Percentiles rank a stretch among this genome's conserved stretches.
phyloP scores from a whole-genome alignment of 2,888 invertebrate species.

The Tetragonula carbonaria region DNA sequence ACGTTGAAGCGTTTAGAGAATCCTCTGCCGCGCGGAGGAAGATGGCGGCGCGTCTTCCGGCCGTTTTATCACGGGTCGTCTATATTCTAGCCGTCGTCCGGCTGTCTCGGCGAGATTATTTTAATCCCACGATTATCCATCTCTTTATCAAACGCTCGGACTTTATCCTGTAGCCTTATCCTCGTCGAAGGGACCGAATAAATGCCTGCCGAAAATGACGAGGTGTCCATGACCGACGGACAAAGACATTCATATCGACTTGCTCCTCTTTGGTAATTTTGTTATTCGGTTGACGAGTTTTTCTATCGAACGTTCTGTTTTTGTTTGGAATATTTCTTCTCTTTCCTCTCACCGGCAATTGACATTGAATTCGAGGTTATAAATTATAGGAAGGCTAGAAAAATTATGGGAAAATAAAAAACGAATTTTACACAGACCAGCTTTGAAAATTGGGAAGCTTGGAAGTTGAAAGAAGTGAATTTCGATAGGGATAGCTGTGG shows the following conservation, averaged over 20 bases:
- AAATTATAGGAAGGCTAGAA: too few relatives aligned
- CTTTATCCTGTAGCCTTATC: slow-evolving; percentile 50
- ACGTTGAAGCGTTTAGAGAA: not conserved
- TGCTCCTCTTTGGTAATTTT: not conserved
- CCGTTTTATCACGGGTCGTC: slow-evolving; percentile 10
- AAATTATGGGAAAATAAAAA: too few relatives aligned
- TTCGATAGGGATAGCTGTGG: too few relatives aligned
- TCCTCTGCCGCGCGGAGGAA: not conserved
- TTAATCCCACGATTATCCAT: slow-evolving; percentile 72
- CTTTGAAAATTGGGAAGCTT: too few relatives aligned
- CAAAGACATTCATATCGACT: slow-evolving; percentile 7
- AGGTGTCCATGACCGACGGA: slow-evolving; percentile 20
- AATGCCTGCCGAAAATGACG: slow-evolving; percentile 51
- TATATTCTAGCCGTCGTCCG: slow-evolving; percentile 54
- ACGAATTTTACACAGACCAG: too few relatives aligned
- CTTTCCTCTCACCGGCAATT: too few relatives aligned
- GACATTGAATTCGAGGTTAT: too few relatives aligned
- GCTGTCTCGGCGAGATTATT: slow-evolving; percentile 71
- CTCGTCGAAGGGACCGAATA: slow-evolving; percentile 36
- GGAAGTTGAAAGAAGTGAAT: too few relatives aligned
- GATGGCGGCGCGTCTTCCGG: not conserved
- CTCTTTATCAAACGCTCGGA: slow-evolving; percentile 58
- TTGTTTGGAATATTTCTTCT: not conserved
- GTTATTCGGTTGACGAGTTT: not conserved
- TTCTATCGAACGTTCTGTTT: not conserved